These are phyloP conservation scores for Drosophila biarmipes DNA, from an alignment of 1,140 invertebrate genomes.

Conservation along the genomic window DNA sequence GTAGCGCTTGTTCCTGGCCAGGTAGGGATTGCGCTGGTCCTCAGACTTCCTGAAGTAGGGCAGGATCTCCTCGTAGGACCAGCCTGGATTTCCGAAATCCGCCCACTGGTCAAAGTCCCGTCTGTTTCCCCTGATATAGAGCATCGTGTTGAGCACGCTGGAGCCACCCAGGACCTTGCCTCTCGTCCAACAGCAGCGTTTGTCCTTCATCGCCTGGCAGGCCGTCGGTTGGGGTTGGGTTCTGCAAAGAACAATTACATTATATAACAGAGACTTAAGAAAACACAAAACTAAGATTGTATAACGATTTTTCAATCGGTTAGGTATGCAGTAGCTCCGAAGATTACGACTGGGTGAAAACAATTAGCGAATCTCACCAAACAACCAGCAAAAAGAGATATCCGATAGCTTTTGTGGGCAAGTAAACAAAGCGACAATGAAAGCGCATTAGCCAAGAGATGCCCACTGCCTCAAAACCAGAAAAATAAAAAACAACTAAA, in stretches of 20 bases:
- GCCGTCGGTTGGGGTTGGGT: constrained; percentile 93
- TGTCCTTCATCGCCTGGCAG: constrained; percentile 93
- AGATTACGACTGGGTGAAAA: constrained; percentile 21
- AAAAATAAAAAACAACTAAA: neutral
- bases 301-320: too few relatives aligned
- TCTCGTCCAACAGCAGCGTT: constrained; percentile 92
- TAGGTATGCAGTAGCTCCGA: neutral
- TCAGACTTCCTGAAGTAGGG: constrained; percentile 95
- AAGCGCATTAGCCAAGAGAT: constrained; percentile 56
- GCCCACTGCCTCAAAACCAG: constrained; percentile 37
- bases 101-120: constrained; percentile 96
- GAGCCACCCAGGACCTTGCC: constrained; percentile 95
- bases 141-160: constrained; percentile 94
- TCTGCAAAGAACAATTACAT: constrained; percentile 71
- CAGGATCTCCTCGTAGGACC: constrained; percentile 94
- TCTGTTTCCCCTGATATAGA: constrained; percentile 96
- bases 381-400: constrained; percentile 11
- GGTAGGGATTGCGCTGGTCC: constrained; percentile 92
- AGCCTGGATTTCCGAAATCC: constrained; percentile 93
- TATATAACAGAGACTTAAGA: neutral
- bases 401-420: constrained; percentile 27
- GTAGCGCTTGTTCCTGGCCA: constrained; percentile 89
- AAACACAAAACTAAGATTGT: too few relatives aligned
- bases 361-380: constrained; percentile 56
- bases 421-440: constrained; percentile 61